Conservation (phyloP, 2,888 invertebrate species). For the Liodrosophila aerea region DNA sequence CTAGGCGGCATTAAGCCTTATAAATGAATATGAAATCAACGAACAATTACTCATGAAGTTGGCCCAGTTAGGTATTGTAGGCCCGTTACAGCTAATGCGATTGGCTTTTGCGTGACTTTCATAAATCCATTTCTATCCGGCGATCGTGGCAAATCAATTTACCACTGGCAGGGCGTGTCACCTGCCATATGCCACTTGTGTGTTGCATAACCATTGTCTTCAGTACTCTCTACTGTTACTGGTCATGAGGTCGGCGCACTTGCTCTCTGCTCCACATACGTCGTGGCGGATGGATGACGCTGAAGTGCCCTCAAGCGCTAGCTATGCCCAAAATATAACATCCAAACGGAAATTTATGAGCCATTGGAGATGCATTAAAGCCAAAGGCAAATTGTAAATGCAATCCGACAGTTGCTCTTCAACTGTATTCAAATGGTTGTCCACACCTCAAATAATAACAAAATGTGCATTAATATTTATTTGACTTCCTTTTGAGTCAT, state of each 20-base stretch:
- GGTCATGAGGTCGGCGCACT: conserved; percentile 41
- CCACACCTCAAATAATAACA: too few species aligned
- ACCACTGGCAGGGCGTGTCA: conserved; percentile 61
- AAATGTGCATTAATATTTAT: too few species aligned
- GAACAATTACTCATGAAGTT: conserved; percentile 44
- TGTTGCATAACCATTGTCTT: conserved; percentile 47
- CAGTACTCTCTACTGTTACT: not conserved
- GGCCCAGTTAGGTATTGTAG: conserved; percentile 40
- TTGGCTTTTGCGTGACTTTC: conserved; percentile 69
- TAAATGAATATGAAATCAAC: conserved; percentile 32
- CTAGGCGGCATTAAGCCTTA: conserved; percentile 33
- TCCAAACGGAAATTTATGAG: conserved; percentile 60
- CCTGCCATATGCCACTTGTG: conserved; percentile 26
- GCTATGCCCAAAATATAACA: conserved; percentile 43
- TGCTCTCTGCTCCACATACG: conserved; percentile 31
- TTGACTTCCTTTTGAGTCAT: too few species aligned
- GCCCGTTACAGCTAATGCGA: conserved; percentile 40
- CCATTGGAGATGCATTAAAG: conserved; percentile 74
- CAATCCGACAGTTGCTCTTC: conserved; percentile 42
- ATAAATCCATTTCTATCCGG: conserved; percentile 70
- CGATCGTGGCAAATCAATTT: conserved; percentile 71
- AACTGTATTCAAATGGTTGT: conserved; percentile 25
- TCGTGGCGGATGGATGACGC: conserved; percentile 25
- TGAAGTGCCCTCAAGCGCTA: conserved; percentile 71
- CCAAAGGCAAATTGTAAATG: conserved; percentile 71